Base-by-base conservation (phyloP, 2,113 vertebrate genomes). In the Ceyx margarethae region DNA sequence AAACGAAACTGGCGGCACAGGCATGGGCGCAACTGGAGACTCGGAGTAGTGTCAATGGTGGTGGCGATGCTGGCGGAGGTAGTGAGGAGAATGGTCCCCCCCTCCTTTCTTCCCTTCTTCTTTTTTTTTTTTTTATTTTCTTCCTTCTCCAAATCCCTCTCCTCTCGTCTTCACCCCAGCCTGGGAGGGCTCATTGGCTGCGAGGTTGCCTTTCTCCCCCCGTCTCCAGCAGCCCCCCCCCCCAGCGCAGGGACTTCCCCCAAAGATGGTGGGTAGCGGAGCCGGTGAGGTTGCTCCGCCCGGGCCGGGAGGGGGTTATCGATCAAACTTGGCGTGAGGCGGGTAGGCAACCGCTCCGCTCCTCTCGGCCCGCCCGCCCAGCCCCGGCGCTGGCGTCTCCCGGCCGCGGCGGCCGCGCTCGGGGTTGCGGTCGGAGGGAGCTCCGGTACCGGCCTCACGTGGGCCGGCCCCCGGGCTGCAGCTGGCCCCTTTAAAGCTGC, bases 241-340 rank as follows among this genome's bases (percentile, higher is more conserved):
- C 92, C 58, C 81, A 56, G 54, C 54, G 87, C 96, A 73, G 80
- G 96, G 95, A 96, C 96, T 97, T 97, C 97, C 97, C 97, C 96
- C 96, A 97, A 98, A 98, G 98, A 98, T 98, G 98, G 97, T 97
- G 98, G 97, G 96, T 94, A 90, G 96, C 95, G 95, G 95, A 95
- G 90, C 91, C 87, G 58, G 42, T 50, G 77, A 97, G 96, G 96
- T 97, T 96, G 97, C 97, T 98, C 97, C 98, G 97, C 98, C 98
- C 98, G 98, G 98, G 97, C 97, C 97, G 64, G 97, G 97, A 75
- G 97, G 95, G 97, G 97, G 96, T 95, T 98, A 98, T 98, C 98
- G 98, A 98, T 98, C 98, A 98, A 98, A 99, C 98, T 99, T 99
- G 98, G 98, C 97, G 97, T 98, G 97, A 98, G 97, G 97, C 97